Evolutionary conservation across 2,888 invertebrate species (phyloP), one percentile per base, ranked within the genome.

Genomic region (Scelioninae gen. 1): DNA sequence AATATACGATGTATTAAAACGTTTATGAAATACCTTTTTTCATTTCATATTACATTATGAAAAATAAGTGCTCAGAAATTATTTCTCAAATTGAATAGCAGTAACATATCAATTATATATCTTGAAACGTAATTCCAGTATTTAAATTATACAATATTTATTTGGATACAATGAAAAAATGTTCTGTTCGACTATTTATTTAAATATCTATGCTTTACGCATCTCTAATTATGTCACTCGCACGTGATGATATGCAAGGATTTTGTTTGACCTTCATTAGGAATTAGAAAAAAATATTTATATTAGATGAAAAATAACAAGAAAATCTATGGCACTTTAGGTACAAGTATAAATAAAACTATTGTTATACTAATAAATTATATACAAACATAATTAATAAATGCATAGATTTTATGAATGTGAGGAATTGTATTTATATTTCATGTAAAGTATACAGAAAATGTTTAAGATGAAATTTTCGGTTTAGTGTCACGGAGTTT

Each of bases 211-310:
- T 84, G 53, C 76, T 82, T 69, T 29, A 34, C 53, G 85, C 82
- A 84, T 87, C 85, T 86, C 63, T 85, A 86, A 88, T 84, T 87
- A 80, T 82, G 71, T 82, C 76, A 83, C 82, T 85, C 83, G 85
- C 68, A 75, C 88, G 88, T 88, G 88, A 87, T 84, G 74, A 87
- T 85, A 88, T 85, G 88, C 87, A 87, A 88, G 87, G 87, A 88
- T 88, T 72, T 34, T 32, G 82, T 63, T 66, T 32, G 83, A 45
- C 86, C 87, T 87, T 88, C 87, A 23, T 56, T 58, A 58, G 62
- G 75, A 74, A 84, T 68, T 63, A 63, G 53, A 60, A 23, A 23
- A 23, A 23, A 23, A 23, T 23, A 23, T 23, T 23, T 23, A 23
- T 29, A 23, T 23, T 23, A 23, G 23, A 23, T 23, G 23, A 23